Percentiles rank a stretch among this genome's conserved stretches.
Evolutionary conservation across 2,113 vertebrate genomes (phyloP).

Genomic region (Nansenia antarctica): DNA sequence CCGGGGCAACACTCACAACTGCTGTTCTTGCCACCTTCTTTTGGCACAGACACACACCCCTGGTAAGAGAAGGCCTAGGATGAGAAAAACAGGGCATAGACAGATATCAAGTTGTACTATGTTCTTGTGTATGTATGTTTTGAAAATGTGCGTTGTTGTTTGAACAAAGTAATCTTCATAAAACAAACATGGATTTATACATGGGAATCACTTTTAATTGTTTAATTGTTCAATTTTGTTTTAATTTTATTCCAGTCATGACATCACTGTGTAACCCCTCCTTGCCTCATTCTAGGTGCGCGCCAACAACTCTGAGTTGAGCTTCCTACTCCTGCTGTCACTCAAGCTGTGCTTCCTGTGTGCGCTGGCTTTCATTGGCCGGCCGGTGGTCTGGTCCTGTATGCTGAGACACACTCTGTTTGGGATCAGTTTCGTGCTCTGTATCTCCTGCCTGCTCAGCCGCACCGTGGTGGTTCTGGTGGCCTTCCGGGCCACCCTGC

Average conservation of each 20-base stretch:
- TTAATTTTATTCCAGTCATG: no score
- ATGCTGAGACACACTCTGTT: slow-evolving; percentile 59
- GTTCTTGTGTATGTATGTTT: no score
- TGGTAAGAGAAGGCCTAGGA: slow-evolving; percentile 11
- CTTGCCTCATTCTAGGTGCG: slow-evolving; percentile 28
- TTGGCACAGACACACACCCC: slow-evolving; percentile 42
- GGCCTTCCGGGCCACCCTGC: slow-evolving; percentile 52
- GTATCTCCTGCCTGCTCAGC: slow-evolving; percentile 59
- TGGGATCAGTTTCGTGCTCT: slow-evolving; percentile 65
- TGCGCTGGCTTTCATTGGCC: slow-evolving; percentile 49
- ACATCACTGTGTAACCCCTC: neutral
- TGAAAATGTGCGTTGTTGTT: no score
- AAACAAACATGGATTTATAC: no score
- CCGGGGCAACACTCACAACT: slow-evolving; percentile 44
- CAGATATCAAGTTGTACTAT: neutral
- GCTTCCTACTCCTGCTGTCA: slow-evolving; percentile 56
- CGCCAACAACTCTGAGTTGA: slow-evolving; percentile 61
- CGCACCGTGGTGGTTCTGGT: slow-evolving; percentile 56
- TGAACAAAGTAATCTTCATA: no score
- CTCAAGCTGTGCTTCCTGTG: slow-evolving; percentile 60
- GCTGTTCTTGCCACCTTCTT: slow-evolving; percentile 42
- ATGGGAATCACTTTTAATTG: no score
- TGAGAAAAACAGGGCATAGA: neutral
- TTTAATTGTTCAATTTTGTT: no score
- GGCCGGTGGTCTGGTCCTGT: slow-evolving; percentile 48